Evolutionary conservation across 1,140 invertebrate genomes (phyloP).

Genomic region (Penaeus indicus): DNA sequence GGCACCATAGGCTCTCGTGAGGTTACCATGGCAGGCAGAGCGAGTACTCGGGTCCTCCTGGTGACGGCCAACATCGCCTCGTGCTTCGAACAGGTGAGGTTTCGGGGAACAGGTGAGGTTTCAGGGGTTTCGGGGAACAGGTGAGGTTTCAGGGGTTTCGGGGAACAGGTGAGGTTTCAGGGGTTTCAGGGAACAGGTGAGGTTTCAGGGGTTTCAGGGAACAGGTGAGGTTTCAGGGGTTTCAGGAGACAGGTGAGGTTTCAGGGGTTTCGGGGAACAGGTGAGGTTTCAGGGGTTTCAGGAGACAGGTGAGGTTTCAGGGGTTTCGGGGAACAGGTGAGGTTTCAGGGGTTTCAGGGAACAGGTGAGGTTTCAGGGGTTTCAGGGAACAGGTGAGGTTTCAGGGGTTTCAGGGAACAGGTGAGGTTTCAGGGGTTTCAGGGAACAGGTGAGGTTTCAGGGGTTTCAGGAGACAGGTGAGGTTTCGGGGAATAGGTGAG

Average conservation of each 20-base stretch:
- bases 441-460: constrained; percentile 49
- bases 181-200: constrained; percentile 32
- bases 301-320: constrained; percentile 41
- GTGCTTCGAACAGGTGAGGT: constrained; percentile 57
- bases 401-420: constrained; percentile 35
- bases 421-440: no score
- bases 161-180: constrained; percentile 47
- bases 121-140: constrained; percentile 33
- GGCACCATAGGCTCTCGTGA: no score
- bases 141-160: no score
- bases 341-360: constrained; percentile 11
- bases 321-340: constrained; percentile 29
- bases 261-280: constrained; percentile 33
- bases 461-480: no score
- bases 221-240: constrained; percentile 17
- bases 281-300: no score
- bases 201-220: constrained; percentile 11
- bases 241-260: constrained; percentile 35
- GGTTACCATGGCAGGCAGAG: constrained; percentile 44
- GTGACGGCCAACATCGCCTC: constrained; percentile 65
- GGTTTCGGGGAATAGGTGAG: constrained; percentile 31
- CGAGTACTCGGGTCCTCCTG: constrained; percentile 57
- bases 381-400: constrained; percentile 40
- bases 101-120: constrained; percentile 38
- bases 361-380: constrained; percentile 17